Evolutionary conservation across 2,113 vertebrate species (phyloP), one percentile per base, ranked within the genome.

Genomic region (Willisornis vidua): DNA sequence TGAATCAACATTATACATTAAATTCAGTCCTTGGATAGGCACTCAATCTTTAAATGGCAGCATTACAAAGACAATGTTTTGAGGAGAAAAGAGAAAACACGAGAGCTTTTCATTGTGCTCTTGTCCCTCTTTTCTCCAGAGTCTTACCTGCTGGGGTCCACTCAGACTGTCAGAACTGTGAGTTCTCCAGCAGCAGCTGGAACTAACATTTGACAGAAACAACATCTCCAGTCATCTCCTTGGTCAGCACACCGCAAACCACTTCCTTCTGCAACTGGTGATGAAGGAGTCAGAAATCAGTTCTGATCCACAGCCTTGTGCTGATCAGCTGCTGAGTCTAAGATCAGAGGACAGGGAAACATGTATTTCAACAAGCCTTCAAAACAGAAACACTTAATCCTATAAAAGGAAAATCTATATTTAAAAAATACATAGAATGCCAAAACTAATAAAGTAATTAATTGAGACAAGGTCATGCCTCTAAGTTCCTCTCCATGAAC

Each of bases 371-470:
- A 45, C 55, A 82, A 46, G 87, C 61, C 59, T 78, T 87, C 91
- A 75, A 92, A 96, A n/a, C 75, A 96, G 73, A 94, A 94, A 73
- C 78, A 82, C 43, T 94, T 87, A 41, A 84, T 65, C 39, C 96
- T 97, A 90, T 93, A 94, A 95, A 96, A 90, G 80, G 93, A 93
- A 96, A 95, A 87, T n/a, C 55, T 85, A 89, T 95, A 95, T 95
- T 88, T 97, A 94, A 96, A 95, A 91, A 91, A 93, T 68, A 43
- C 49, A 87, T 23, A 84, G 93, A 90, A 95, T 81, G 94, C 93
- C 95, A 97, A 97, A 96, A 81, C 94, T 88, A 93, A 95, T 82
- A 97, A 80, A 94, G 87, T 66, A 88, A 58, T 65, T 49, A 85
- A 89, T 24, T 3, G 14, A 93, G 93, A 92, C 49, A 72, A 83